Base-by-base conservation (phyloP, 2,113 vertebrate species). In the Poeciliopsis retropinna region DNA sequence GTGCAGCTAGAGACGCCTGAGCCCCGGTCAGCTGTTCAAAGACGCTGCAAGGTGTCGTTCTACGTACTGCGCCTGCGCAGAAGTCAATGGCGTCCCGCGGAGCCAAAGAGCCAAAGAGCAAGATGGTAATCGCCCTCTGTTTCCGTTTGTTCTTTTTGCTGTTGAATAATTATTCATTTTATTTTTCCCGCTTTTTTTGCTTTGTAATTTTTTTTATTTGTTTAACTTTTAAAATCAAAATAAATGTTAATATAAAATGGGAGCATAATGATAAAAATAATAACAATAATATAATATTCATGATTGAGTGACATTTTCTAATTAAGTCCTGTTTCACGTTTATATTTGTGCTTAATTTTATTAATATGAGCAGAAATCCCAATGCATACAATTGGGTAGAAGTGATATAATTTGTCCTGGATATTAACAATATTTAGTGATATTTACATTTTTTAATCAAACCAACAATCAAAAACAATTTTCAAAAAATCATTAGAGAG, bases 11-110 rank as follows among this genome's bases (percentile, higher is more conserved):
- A 25, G 15, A 14, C 37, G 80, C 22, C 73, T 69, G 73, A 83
- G 68, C 80, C 69, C 14, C 14, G 62, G 61, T 83, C 87, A 79
- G 78, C 64, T 77, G 39, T 69, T 41, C 29, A 27, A 57, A 77
- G 69, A 47, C 82, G 67, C 64, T 1, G 12, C 27, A 12, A 22
- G 29, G 22, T 39, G 22, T 13, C 8, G 11, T 41, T 30, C 11
- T 13, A 14, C 72, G 6, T 30, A 87, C 44, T 81, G 54, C 85
- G 86, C 85, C 2, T 82, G 87, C 78, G 81, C 73, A 1, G 34
- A 61, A 5, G 17, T 34, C 41, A 41, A 11, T 5, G 0, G 39
- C 4, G 39, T 5, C 39, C 13, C 13, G 39, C 13, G 14, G 34
- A 37, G 34, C 10, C 0, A 37, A 37, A 3, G 34, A 37, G 10